These are phyloP conservation scores for Muraenolepis orangiensis DNA, from an alignment of 2,797 vertebrate species.

Conservation along the genomic window DNA sequence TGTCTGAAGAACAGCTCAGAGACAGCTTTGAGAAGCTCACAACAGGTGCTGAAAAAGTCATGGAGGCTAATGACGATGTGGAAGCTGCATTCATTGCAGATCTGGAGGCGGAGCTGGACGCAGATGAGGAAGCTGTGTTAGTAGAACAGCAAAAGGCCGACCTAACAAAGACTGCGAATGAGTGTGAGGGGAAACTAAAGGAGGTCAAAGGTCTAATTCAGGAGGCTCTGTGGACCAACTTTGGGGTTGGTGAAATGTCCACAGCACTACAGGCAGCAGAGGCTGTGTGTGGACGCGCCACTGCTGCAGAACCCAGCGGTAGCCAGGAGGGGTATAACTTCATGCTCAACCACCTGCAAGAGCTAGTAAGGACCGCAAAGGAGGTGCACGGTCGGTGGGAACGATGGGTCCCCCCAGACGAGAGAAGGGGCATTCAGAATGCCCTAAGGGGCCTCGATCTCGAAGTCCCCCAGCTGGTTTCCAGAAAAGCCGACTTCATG, in stretches of 20 bases:
- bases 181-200: not conserved
- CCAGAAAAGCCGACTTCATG: slow-evolving; percentile 25
- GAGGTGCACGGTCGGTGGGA: slow-evolving; percentile 12
- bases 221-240: slow-evolving; percentile 12
- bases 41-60: too few relatives aligned
- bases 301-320: not conserved
- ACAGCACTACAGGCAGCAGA: slow-evolving; percentile 19
- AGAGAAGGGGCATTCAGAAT: not conserved
- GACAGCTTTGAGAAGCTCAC: too few relatives aligned
- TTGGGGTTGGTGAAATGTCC: slow-evolving; percentile 5
- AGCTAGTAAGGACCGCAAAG: slow-evolving; percentile 13
- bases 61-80: too few relatives aligned
- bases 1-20: too few relatives aligned
- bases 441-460: not conserved
- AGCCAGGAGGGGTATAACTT: slow-evolving; percentile 18
- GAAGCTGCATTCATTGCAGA: too few relatives aligned
- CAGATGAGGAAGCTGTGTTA: too few relatives aligned
- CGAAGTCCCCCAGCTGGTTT: not conserved
- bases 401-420: slow-evolving; percentile 1
- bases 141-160: too few relatives aligned
- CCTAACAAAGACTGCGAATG: too few relatives aligned
- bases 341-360: slow-evolving; percentile 23
- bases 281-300: not conserved
- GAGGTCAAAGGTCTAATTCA: slow-evolving; percentile 12
- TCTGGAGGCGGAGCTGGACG: too few relatives aligned